Evolutionary conservation across 2,888 invertebrate genomes (phyloP), one percentile per base, ranked within the genome.

Genomic region (Iselma pallidipennis): DNA sequence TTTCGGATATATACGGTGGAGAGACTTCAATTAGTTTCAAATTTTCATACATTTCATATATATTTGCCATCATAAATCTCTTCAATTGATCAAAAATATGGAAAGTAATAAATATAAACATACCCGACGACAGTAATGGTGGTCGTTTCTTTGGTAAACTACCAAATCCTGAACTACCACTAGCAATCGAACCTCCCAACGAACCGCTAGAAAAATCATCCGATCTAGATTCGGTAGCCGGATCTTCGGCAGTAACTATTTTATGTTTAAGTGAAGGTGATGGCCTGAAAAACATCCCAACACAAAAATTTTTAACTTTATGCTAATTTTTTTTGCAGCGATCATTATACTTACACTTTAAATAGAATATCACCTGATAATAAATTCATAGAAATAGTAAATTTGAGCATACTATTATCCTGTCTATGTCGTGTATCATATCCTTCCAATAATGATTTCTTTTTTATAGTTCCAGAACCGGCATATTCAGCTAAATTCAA

Each of bases 401-500:
- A 90, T 77, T 92, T 88, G 71, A 98, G 88, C 88, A 95, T 95
- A 69, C 97, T 96, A 85, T 98, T 98, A 84, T 98, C 98, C 82
- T 96, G 95, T 57, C 98, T 87, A 78, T 94, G 92, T 69, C 93
- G 87, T 67, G 91, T 88, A 83, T 96, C 96, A 84, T 98, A 98
- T 16, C 97, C 98, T 84, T 98, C 97, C 66, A 98, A 86, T 67
- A 98, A 87, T 81, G 94, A 97, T 74, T 94, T 90, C 69, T 94
- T 88, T 73, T 90, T 88, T 61, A 91, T 90, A 75, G 91, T 87
- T 42, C 97, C 98, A 42, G 95, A 91, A 67, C 96, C 98, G 58
- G 98, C 98, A 83, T 94, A 94, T 85, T 98, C 96, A 61, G 98
- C 95, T 79, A 98, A 88, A 85, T 99, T 98, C 76, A 98, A 87